phyloP scores from a whole-genome alignment of 2,797 vertebrate species.

The Neoniphon sammara region DNA sequence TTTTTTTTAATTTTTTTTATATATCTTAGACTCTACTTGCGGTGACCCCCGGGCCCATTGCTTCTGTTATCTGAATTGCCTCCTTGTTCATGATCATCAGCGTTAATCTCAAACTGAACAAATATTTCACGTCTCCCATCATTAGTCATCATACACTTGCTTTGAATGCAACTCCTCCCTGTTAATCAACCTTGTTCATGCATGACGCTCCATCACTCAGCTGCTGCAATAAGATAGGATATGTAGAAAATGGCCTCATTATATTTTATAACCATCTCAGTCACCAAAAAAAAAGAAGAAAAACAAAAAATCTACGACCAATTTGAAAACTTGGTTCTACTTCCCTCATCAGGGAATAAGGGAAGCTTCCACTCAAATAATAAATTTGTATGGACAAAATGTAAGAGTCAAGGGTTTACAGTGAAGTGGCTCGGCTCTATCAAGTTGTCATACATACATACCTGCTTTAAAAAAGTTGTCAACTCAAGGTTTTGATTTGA shows the following conservation, averaged over 20 bases:
- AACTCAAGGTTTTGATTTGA: constrained; percentile 64
- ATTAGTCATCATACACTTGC: constrained; percentile 69
- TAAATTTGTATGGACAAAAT: constrained; percentile 29
- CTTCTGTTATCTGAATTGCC: constrained; percentile 52
- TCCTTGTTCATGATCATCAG: constrained; percentile 47
- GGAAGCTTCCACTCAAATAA: constrained; percentile 40
- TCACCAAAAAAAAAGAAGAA: constrained; percentile 45
- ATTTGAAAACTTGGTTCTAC: constrained; percentile 72
- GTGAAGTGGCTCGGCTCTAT: constrained; percentile 1
- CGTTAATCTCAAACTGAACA: constrained; percentile 71
- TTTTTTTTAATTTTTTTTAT: constrained; percentile 47
- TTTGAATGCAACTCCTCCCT: constrained; percentile 62
- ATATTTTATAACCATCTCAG: constrained; percentile 62
- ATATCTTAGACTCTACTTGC: constrained; percentile 49
- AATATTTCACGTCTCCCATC: constrained; percentile 65
- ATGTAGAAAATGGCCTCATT: constrained; percentile 71
- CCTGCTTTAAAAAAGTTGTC: constrained; percentile 68
- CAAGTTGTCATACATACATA: constrained; percentile 38
- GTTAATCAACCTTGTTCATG: constrained; percentile 72
- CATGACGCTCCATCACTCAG: constrained; percentile 69
- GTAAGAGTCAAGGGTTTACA: background rate
- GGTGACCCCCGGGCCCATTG: constrained; percentile 51
- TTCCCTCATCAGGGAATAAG: constrained; percentile 61
- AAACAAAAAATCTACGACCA: constrained; percentile 55
- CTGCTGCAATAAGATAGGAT: constrained; percentile 58